Conservation (phyloP, 2,888 invertebrate genomes). For the Cenopis cana region DNA sequence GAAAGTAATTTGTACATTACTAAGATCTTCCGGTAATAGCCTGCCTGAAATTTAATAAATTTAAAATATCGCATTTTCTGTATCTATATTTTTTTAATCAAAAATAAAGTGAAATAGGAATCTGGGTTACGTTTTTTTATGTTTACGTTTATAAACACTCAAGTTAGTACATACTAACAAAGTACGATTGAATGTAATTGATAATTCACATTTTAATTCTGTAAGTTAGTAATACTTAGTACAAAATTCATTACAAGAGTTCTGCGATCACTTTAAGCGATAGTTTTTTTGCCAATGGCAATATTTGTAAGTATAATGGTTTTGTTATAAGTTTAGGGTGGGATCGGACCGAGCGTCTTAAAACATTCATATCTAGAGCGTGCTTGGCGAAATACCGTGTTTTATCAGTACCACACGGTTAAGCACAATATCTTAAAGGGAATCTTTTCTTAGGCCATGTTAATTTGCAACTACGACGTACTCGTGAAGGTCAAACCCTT, state of each 20-base stretch:
- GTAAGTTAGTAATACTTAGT: neutral
- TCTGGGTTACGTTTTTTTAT: neutral
- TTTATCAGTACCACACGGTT: conserved; percentile 1
- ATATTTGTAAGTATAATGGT: conserved; percentile 25
- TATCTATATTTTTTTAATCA: too few species aligned
- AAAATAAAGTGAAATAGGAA: too few species aligned
- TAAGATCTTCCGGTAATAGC: too few species aligned
- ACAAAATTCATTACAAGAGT: conserved; percentile 16
- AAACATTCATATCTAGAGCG: neutral
- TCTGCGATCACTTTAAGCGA: conserved; percentile 13
- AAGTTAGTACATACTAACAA: neutral
- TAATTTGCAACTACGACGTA: conserved; percentile 38
- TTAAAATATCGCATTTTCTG: neutral
- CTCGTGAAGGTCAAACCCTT: conserved; percentile 57
- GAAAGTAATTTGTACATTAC: neutral
- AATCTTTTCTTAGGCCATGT: neutral
- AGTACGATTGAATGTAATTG: neutral
- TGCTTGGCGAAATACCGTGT: neutral
- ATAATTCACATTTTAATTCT: neutral
- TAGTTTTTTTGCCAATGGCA: conserved; percentile 6
- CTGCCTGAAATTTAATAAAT: too few species aligned
- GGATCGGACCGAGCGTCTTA: conserved; percentile 55
- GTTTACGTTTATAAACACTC: neutral
- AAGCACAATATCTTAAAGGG: neutral
- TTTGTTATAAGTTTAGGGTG: conserved; percentile 45